Evolutionary conservation across 2,888 invertebrate genomes (phyloP).

Genomic region (Autographa gamma): DNA sequence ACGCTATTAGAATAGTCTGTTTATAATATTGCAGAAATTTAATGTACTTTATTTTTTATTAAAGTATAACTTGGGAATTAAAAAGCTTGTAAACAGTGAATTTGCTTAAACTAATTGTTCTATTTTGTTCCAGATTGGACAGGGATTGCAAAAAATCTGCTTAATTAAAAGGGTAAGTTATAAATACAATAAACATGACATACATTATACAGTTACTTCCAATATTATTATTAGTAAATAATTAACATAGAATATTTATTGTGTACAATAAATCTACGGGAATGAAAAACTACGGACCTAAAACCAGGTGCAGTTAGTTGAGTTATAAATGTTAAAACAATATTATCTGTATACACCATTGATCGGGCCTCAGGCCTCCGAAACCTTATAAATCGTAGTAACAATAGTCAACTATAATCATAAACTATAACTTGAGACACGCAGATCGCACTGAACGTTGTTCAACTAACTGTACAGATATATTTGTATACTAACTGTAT

Average conservation of each 20-base stretch:
- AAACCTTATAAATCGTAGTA: constrained; percentile 13
- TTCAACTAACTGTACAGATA: constrained; percentile 1
- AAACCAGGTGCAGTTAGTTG: not conserved
- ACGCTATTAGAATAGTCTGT: not conserved
- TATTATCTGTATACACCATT: not conserved
- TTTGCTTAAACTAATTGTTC: too few relatives aligned
- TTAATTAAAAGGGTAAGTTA: not conserved
- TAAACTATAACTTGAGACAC: constrained; percentile 14
- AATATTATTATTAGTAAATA: too few relatives aligned
- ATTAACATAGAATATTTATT: too few relatives aligned
- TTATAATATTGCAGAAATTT: not conserved
- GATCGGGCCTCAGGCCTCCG: not conserved
- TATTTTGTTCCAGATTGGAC: not conserved
- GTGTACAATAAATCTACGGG: too few relatives aligned
- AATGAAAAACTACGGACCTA: too few relatives aligned
- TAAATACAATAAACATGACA: too few relatives aligned
- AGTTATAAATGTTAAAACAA: not conserved
- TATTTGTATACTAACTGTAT: too few relatives aligned
- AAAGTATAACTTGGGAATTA: too few relatives aligned
- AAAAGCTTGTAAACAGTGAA: too few relatives aligned
- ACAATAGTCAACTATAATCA: constrained; percentile 18
- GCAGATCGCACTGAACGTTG: constrained; percentile 1
- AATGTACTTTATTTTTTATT: too few relatives aligned
- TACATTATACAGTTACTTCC: too few relatives aligned
- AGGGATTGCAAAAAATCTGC: not conserved